These are phyloP conservation scores for Idaea biselata DNA, from an alignment of 2,888 invertebrate species.

Conservation along the genomic window DNA sequence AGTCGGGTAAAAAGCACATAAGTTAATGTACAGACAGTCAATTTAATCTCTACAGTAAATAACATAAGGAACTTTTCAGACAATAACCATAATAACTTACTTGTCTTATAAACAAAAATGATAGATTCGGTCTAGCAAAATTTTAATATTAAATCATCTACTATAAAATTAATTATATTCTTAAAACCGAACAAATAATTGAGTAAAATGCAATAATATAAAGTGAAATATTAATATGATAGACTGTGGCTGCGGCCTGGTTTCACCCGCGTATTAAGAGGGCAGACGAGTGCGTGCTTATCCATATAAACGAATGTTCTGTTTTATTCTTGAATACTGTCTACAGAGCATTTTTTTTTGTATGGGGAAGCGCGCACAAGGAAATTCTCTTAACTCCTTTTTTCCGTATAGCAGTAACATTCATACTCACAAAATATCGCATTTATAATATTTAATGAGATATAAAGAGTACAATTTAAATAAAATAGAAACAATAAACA, in stretches of 20 bases:
- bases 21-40: slow-evolving; percentile 23
- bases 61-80: slow-evolving; percentile 39
- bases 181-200: slow-evolving; percentile 28
- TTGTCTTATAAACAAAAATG: no score
- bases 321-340: no score
- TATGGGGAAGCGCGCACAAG: no score
- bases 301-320: no score
- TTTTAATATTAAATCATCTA: slow-evolving; percentile 8
- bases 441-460: slow-evolving; percentile 34
- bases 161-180: slow-evolving; percentile 15
- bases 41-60: slow-evolving; percentile 13
- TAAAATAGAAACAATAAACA: slow-evolving; percentile 38
- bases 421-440: slow-evolving; percentile 39
- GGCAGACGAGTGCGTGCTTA: no score
- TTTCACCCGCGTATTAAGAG: no score
- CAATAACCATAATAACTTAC: slow-evolving; percentile 60
- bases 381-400: no score
- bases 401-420: neutral
- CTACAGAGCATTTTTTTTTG: no score
- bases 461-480: slow-evolving; percentile 50
- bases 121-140: slow-evolving; percentile 32
- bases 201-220: slow-evolving; percentile 20
- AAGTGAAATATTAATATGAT: neutral
- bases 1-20: slow-evolving; percentile 4
- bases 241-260: neutral